Evolutionary conservation across 2,113 vertebrate species (phyloP).

Genomic region (Rallus limicola): DNA sequence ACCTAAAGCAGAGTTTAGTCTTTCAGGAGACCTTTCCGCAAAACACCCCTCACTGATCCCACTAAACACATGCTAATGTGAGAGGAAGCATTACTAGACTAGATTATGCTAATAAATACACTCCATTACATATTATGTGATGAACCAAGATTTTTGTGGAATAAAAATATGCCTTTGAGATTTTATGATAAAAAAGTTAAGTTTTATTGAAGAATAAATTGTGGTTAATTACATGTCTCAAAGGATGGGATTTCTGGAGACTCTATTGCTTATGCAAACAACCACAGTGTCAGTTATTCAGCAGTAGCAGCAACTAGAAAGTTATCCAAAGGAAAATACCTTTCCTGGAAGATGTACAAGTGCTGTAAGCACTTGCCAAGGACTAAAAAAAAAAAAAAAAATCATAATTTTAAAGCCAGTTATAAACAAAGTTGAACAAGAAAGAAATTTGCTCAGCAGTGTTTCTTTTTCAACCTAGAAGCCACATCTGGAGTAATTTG

Average conservation of each 20-base stretch:
- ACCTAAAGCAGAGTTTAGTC: background rate
- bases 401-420: background rate
- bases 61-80: background rate
- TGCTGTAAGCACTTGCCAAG: background rate
- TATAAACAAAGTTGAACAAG: background rate
- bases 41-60: background rate
- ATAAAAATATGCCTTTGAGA: background rate
- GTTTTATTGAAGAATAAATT: slow-evolving; percentile 25
- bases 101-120: background rate
- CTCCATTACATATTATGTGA: background rate
- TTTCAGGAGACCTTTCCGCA: background rate
- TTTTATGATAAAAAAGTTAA: background rate
- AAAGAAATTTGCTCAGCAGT: rapidly evolving
- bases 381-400: background rate
- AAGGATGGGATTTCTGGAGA: background rate
- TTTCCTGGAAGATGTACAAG: background rate
- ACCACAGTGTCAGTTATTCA: background rate
- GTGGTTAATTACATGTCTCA: slow-evolving; percentile 18
- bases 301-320: background rate
- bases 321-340: background rate
- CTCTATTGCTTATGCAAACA: background rate
- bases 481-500: background rate
- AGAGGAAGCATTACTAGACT: background rate
- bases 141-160: background rate
- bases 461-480: background rate